Evolutionary conservation across 2,113 vertebrate species (phyloP), one percentile per base, ranked within the genome.

Genomic region (Laterallus jamaicensis): DNA sequence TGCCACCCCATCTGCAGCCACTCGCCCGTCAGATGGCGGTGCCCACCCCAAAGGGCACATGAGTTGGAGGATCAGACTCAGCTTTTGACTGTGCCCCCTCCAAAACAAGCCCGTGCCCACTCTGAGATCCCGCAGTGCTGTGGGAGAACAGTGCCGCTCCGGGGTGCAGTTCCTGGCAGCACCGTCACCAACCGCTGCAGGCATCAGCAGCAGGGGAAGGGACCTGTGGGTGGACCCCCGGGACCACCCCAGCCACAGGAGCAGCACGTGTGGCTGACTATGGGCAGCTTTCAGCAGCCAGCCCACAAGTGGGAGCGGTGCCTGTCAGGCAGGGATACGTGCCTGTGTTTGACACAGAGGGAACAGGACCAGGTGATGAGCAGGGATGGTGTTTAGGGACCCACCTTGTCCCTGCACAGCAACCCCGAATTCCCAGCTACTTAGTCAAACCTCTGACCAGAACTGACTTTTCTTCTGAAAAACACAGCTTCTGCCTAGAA

Each of bases 101-200:
- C 3, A 0, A 69, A 86, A 25, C 4, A 4, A 62, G 16, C 29
- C 58, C 4, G 1, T 3, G 1, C 2, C 4, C 44, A 6, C 44
- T 52, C 35, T 4, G 1, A 28, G 52, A 37, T 15, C 28, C 20
- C 8, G 2, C 8, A 20, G 0, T 8, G 14, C 0, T 0, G 25
- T 2, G 20, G 35, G 10, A 73, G 63, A 21, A 15, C 47, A 21
- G 47, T 49, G 47, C 47, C 20, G 19, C 7, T 15, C 47, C 47
- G 7, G 20, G 47, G 47, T 47, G 17, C 47, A 21, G 19, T 49
- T 21, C 47, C 47, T 49, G 47, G 47, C 47, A 42, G 42, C 42
- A 16, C 42, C 15, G 42, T 44, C 2, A 0, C 17, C n/a, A 54
- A 29, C 49, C 2, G 16, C 22, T 10, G 4, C 32, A 63, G 55